Percentiles rank a stretch among this genome's conserved stretches.
Evolutionary conservation across 1,140 invertebrate genomes (phyloP).

Genomic region (Lucilia cuprina): DNA sequence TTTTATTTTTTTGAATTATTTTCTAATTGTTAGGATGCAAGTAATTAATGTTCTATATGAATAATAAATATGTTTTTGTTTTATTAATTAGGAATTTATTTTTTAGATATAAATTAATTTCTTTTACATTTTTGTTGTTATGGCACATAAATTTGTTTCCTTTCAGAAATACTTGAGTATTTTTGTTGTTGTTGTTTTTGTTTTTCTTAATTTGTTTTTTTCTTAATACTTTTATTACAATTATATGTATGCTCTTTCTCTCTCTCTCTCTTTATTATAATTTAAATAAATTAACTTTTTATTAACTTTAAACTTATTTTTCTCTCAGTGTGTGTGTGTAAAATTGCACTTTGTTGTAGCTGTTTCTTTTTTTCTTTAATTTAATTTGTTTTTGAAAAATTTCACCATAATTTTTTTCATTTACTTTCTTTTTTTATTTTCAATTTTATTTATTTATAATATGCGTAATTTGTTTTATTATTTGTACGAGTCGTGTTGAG

Average conservation of each 20-base stretch:
- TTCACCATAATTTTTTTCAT: not conserved
- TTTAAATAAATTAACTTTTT: not conserved
- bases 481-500: not conserved
- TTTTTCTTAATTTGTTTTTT: slow-evolving; percentile 36
- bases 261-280: not conserved
- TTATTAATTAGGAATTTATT: slow-evolving; percentile 40
- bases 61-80: slow-evolving; percentile 24
- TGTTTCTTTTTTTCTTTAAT: not conserved
- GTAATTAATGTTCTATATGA: slow-evolving; percentile 47
- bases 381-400: not conserved
- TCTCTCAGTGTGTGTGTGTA: not conserved
- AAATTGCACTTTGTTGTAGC: not conserved
- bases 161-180: slow-evolving; percentile 5
- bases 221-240: not conserved
- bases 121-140: slow-evolving; percentile 40
- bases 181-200: slow-evolving; percentile 37
- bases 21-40: slow-evolving; percentile 16
- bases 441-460: not conserved
- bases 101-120: slow-evolving; percentile 39
- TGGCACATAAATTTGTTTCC: slow-evolving; percentile 44
- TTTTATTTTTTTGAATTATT: not conserved
- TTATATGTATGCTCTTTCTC: not conserved
- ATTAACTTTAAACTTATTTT: not conserved
- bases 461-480: not conserved
- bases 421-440: not conserved